Base-by-base conservation (phyloP, 2,113 vertebrate species). In the Serilophus lunatus region DNA sequence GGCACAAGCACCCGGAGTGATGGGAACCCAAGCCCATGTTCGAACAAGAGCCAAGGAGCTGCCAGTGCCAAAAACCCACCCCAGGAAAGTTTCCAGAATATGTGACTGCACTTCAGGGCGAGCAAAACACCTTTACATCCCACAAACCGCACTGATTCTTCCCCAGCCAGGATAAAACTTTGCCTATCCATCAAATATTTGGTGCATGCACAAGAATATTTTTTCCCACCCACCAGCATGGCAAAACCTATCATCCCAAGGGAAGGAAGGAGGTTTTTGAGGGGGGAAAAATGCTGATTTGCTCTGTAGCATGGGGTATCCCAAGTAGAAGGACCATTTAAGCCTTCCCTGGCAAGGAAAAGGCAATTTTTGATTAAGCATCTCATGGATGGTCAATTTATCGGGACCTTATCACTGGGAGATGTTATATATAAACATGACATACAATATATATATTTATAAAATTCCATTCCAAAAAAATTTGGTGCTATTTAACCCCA, bases 21-120 rank as follows among this genome's bases (percentile, higher is more conserved):
- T 74, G 78, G 84, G 85, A 95, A 91, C 81, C 60, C 87, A 50
- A 66, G 19, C 0, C 33, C 15, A 1, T 3, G 56, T 61, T 49
- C 87, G 53, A 83, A 74, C 81, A 60, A 47, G 76, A 49, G 57
- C 53, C 33, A 12, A 86, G 40, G 25, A 28, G 38, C 9, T 1
- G 0, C 49, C 9, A 13, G 13, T 18, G 76, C 68, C 59, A 10
- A 84, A 81, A 93, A 40, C 36, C 7, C 36, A 61, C n/a, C 40
- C 50, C 40, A 36, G 38, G 49, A 26, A 23, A 71, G 44, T 63
- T 69, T 79, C 65, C 74, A 38, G 82, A 42, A 61, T 36, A 70
- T 1, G 0, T 7, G 2, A 16, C 14, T 2, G 0, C 0, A 0
- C 50, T 35, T 22, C 2, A 5, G 69, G 36, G 36, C 0, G 7